These are phyloP conservation scores for Maconellicoccus hirsutus DNA, from an alignment of 1,140 invertebrate species.

Conservation along the genomic window DNA sequence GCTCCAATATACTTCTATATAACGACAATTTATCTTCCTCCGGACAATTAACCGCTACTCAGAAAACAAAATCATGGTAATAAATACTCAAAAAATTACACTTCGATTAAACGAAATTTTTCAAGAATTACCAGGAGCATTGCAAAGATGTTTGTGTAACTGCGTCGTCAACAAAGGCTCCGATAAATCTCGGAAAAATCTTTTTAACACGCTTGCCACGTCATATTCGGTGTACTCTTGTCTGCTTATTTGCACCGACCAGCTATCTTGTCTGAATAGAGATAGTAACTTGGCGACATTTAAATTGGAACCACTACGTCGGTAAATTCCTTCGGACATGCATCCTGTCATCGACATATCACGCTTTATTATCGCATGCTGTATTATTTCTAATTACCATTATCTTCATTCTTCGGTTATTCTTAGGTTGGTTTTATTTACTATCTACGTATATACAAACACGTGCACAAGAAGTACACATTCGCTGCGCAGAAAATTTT, in stretches of 20 bases:
- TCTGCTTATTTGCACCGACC: conserved; percentile 61
- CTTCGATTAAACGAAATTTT: too few species aligned
- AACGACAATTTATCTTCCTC: conserved; percentile 30
- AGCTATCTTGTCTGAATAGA: conserved; percentile 64
- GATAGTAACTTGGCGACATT: conserved; percentile 61
- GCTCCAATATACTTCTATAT: conserved; percentile 47
- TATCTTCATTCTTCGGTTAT: too few species aligned
- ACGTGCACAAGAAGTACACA: too few species aligned
- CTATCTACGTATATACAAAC: too few species aligned
- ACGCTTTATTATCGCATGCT: too few species aligned
- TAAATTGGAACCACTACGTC: conserved; percentile 61
- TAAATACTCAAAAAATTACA: neutral
- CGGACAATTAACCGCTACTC: conserved; percentile 28
- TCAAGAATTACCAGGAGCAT: conserved; percentile 29
- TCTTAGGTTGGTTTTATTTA: too few species aligned
- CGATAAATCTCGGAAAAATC: conserved; percentile 68
- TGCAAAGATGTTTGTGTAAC: conserved; percentile 42
- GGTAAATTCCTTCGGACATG: conserved; percentile 73
- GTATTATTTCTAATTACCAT: too few species aligned
- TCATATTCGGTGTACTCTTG: conserved; percentile 70
- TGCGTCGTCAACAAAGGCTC: conserved; percentile 52
- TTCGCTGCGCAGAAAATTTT: too few species aligned
- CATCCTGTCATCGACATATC: conserved; percentile 44
- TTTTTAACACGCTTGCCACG: conserved; percentile 69
- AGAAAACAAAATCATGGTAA: conserved; percentile 26